Evolutionary conservation across 2,888 invertebrate genomes (phyloP).

Genomic region (Latrodectus hesperus): DNA sequence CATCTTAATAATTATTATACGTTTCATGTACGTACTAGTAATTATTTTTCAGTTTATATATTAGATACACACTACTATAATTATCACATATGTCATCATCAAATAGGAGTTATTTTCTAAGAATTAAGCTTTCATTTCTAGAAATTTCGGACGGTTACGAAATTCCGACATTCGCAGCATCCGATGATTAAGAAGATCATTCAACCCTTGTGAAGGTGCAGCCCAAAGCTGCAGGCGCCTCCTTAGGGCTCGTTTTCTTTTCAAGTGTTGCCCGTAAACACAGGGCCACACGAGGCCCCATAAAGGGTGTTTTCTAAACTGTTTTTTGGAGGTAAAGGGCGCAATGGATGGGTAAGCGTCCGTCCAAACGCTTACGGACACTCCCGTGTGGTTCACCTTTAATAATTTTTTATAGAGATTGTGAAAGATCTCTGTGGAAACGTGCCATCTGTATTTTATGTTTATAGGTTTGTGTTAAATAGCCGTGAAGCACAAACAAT

Average conservation of each 20-base stretch:
- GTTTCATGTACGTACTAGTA: no score
- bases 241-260: slow-evolving; percentile 6
- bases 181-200: slow-evolving; percentile 1
- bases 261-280: slow-evolving; percentile 25
- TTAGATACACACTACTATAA: no score
- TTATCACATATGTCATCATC: no score
- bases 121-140: no score
- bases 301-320: slow-evolving; percentile 22
- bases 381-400: slow-evolving; percentile 14
- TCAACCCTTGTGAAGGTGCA: slow-evolving; percentile 23
- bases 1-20: no score
- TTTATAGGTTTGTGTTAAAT: slow-evolving; percentile 7
- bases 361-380: not conserved
- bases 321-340: slow-evolving; percentile 23
- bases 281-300: slow-evolving; percentile 11
- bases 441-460: slow-evolving; percentile 35
- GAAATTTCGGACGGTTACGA: no score
- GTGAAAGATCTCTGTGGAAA: not conserved
- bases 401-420: not conserved
- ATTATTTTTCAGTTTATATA: no score
- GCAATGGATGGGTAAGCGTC: not conserved
- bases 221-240: not conserved
- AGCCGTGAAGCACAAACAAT: slow-evolving; percentile 13
- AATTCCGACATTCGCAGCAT: no score
- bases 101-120: no score